Percentiles rank a stretch among this genome's conserved stretches.
phyloP scores from a whole-genome alignment of 2,888 invertebrate species.

The Leistus spinibarbis region DNA sequence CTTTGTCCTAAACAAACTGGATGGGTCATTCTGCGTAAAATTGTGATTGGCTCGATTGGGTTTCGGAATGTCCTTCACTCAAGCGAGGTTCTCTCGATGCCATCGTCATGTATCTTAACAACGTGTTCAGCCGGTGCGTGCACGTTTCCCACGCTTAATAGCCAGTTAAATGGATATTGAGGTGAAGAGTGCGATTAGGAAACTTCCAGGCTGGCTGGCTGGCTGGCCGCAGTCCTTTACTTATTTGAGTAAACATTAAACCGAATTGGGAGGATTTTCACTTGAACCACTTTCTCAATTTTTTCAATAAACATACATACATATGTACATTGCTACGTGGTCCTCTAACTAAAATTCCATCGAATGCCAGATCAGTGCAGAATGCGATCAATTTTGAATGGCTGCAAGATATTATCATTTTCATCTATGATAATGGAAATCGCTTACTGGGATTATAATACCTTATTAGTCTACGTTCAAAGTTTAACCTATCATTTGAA shows the following conservation, averaged over 20 bases:
- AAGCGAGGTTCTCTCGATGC: background rate
- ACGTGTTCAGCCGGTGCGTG: constrained; percentile 8
- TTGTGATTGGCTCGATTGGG: constrained; percentile 21
- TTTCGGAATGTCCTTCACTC: constrained; percentile 20
- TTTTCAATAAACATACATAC: background rate
- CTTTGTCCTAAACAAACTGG: constrained; percentile 37
- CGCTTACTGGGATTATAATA: too few species aligned
- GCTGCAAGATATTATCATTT: too few species aligned
- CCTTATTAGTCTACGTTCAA: too few species aligned
- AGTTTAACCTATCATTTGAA: too few species aligned
- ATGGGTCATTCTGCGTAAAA: constrained; percentile 27
- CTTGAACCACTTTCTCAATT: background rate
- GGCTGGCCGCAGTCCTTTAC: constrained; percentile 16
- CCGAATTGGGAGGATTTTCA: background rate
- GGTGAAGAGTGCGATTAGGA: constrained; percentile 31
- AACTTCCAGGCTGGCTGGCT: constrained; percentile 14
- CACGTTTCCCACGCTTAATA: constrained; percentile 34
- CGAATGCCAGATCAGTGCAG: too few species aligned
- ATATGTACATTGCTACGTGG: too few species aligned
- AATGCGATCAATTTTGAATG: too few species aligned
- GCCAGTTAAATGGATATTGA: constrained; percentile 32
- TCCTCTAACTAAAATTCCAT: too few species aligned
- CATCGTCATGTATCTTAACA: constrained; percentile 23
- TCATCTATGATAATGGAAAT: too few species aligned
- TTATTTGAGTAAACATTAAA: constrained; percentile 37